Conservation (phyloP, 2,113 vertebrate genomes). For the Gasterosteus nipponicus region DNA sequence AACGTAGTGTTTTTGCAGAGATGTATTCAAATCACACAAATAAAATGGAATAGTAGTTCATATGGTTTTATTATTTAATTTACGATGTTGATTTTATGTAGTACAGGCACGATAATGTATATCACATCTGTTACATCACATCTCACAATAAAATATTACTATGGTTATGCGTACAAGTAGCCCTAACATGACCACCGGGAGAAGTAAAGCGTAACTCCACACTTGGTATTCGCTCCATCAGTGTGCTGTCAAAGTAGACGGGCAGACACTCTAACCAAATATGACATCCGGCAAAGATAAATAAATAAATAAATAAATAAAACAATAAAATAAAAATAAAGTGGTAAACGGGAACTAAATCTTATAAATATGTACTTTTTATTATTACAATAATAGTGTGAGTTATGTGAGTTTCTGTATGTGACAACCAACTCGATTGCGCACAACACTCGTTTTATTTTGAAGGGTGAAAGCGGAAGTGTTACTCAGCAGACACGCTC, state of each 20-base stretch:
- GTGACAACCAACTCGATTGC: neutral
- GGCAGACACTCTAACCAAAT: neutral
- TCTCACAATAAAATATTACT: neutral
- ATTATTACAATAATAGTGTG: neutral
- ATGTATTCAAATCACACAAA: neutral
- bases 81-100: neutral
- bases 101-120: neutral
- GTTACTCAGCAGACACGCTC: rapidly evolving
- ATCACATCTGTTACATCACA: neutral
- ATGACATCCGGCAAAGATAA: neutral
- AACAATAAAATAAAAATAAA: neutral
- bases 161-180: neutral
- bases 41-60: neutral
- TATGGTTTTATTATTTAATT: neutral
- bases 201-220: neutral
- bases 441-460: slow-evolving; percentile 35
- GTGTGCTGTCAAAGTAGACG: neutral
- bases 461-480: slow-evolving; percentile 39
- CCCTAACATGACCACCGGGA: neutral
- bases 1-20: neutral
- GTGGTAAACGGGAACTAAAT: neutral
- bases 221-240: neutral
- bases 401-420: neutral
- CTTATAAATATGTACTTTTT: too few species aligned
- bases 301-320: neutral